Conservation (phyloP, 1,140 invertebrate genomes). For the Pseudomyrmex pallidus region DNA sequence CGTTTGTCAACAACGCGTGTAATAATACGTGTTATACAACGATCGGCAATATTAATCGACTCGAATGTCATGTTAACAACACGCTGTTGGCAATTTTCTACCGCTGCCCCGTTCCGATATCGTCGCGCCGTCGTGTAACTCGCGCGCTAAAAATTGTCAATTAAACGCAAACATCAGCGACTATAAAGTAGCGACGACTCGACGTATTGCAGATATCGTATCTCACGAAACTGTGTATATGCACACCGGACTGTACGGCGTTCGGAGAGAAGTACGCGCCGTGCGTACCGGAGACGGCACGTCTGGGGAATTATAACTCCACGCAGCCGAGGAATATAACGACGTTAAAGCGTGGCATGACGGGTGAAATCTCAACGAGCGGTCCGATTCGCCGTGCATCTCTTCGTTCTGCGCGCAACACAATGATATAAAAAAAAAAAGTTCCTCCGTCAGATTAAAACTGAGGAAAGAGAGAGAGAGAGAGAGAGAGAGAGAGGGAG, state of each 20-base stretch:
- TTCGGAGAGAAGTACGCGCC: neutral
- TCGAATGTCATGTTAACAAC: neutral
- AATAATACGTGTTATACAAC: neutral
- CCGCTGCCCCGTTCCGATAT: neutral
- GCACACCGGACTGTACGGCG: too few relatives aligned
- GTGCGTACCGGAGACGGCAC: constrained; percentile 20
- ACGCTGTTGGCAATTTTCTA: constrained; percentile 6
- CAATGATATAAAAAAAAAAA: constrained; percentile 34
- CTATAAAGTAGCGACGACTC: neutral
- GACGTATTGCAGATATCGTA: neutral
- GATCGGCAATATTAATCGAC: constrained; percentile 31
- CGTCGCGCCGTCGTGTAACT: neutral
- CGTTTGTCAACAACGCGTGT: neutral
- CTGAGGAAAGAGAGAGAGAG: neutral
- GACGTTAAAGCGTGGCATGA: constrained; percentile 57
- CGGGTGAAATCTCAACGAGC: constrained; percentile 57
- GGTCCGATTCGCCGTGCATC: constrained; percentile 37
- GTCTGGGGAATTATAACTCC: constrained; percentile 41
- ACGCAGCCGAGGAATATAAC: constrained; percentile 42
- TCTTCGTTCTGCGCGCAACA: constrained; percentile 3
- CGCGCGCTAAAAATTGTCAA: constrained; percentile 16
- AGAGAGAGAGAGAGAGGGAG: too few relatives aligned
- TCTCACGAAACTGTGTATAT: neutral
- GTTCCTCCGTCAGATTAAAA: constrained; percentile 51
- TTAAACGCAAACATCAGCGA: neutral